Base-by-base conservation (phyloP, 2,113 vertebrate species). In the Setophaga coronata region DNA sequence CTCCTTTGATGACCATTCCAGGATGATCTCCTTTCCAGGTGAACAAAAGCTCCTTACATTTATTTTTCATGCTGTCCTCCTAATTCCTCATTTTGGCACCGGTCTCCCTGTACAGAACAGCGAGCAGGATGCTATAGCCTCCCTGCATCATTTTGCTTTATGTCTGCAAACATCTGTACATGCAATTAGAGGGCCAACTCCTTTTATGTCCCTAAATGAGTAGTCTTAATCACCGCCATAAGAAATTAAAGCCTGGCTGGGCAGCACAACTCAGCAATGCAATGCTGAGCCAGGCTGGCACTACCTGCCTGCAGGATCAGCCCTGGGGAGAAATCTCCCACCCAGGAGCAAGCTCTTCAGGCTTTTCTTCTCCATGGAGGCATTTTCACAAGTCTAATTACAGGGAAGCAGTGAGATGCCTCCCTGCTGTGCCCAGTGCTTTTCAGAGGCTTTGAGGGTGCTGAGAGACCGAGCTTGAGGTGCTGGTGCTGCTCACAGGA, bases 161-260 rank as follows among this genome's bases (percentile, higher is more conserved):
- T 81, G 95, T 71, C 92, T 95, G 90, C 45, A 89, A 97, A 97
- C 92, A 94, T 87, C 92, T 94, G 94, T 47, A 94, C 4, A 54
- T 18, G 65, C 95, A 96, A 82, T 96, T 96, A 93, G 72, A 94
- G 28, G 87, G 90, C 87, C 77, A 84, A 84, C 92, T 93, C 90
- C 92, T 96, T 95, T 97, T 90, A 93, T 67, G 80, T 92, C 92
- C 86, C 90, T 95, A 96, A 95, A 97, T 91, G 88, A 94, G 88
- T 24, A 76, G 80, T 38, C 81, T 95, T 95, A 97, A 97, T 94
- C 96, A 95, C 80, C 2, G 1, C 76, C 86, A n/a, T 89, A 92
- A 94, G 92, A 89, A 92, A 92, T 78, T 64, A 90, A 91, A 92
- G 51, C 87, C 76, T 74, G 92, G 14, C 77, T 81, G 90, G 95